Evolutionary conservation across 2,797 vertebrate species (phyloP).

Genomic region (Ciconia nigra): DNA sequence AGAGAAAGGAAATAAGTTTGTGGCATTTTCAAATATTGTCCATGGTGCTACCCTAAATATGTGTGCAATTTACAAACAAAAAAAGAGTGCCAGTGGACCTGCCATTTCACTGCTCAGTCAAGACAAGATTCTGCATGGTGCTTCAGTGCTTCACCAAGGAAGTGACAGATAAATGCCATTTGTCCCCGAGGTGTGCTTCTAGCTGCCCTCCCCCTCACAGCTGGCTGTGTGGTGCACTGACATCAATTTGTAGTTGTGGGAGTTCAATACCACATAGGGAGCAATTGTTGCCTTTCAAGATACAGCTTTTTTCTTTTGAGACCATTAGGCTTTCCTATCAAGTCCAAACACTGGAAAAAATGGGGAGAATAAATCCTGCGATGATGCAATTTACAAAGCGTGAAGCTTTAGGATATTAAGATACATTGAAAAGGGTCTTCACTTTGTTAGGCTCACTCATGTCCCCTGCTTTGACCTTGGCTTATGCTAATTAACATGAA

Average conservation of each 20-base stretch:
- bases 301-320: not conserved
- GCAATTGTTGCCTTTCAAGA: not conserved
- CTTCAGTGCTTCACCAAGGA: not conserved
- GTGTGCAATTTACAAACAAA: not conserved
- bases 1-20: not conserved
- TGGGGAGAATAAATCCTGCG: not conserved
- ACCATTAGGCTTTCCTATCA: not conserved
- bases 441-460: not conserved
- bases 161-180: not conserved
- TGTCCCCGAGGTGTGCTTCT: not conserved
- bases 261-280: not conserved
- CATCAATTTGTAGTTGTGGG: not conserved
- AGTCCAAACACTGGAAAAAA: not conserved
- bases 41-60: not conserved
- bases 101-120: not conserved
- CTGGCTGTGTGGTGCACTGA: not conserved
- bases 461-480: not conserved
- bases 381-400: not conserved
- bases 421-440: not conserved
- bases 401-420: not conserved
- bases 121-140: not conserved
- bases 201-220: not conserved
- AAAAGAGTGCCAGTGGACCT: not conserved
- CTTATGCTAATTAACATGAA: not conserved
- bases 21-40: not conserved